Base-by-base conservation (phyloP, 2,888 invertebrate species). In the Galerucella pusilla region DNA sequence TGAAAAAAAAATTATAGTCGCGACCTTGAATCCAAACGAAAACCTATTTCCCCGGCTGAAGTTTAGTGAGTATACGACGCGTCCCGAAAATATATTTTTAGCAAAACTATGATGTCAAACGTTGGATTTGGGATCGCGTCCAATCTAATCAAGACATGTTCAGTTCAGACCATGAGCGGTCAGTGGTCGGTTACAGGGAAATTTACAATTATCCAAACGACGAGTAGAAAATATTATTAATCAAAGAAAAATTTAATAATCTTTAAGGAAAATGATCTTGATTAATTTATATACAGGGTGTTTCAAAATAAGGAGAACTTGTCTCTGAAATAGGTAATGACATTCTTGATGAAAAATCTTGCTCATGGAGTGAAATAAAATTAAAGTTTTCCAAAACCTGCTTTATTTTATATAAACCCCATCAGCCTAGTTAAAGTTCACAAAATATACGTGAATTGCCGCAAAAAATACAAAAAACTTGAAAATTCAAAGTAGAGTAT, bases 81-180 rank as follows among this genome's bases (percentile, higher is more conserved):
- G 60, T 63, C 66, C 61, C 66, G 63, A 75, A 66, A 71, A 57
- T 59, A 28, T 75, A 75, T 75, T 75, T 75, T 75, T 75, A 75
- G 75, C 63, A 64, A 71, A 68, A 71, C 52, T 68, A 68, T 75
- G 75, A 71, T 71, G 75, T 75, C 66, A 68, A 68, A 68, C 61
- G 54, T 65, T 11, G 61, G 65, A 68, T 64, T 75, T 71, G 75
- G 71, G 61, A 69, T n/a, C 63, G 54, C 65, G 64, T 69, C 28
- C 73, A 63, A 69, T 57, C 59, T 59, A 16, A 68, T 68, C 63
- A 5, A 52, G 63, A 67, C 68, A 63, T 73, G 63, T 45, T 67
- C 54, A 20, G 63, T 45, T 67, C 54, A 20, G 73, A 57, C 68
- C 61, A 67, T 73, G 73, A 63, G 68, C 68, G 73, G 73, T 73